These are phyloP conservation scores for Heliangelus exortis DNA, from an alignment of 2,797 vertebrate genomes.

Conservation along the genomic window DNA sequence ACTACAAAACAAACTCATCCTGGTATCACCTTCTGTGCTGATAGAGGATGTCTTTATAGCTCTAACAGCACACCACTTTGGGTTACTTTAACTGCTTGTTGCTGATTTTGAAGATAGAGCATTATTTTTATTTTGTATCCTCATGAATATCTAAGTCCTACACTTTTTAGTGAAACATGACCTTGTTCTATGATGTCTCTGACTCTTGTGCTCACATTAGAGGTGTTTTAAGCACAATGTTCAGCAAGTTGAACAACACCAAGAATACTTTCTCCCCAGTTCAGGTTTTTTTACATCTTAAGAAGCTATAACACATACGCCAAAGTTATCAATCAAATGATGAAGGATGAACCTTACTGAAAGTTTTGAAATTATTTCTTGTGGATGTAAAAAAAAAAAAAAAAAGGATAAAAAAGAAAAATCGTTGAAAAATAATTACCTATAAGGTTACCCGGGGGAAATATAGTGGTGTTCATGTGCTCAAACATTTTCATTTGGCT, in stretches of 20 bases:
- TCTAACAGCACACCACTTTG: not conserved
- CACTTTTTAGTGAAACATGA: not conserved
- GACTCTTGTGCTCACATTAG: not conserved
- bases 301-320: not conserved
- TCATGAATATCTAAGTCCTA: not conserved
- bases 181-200: not conserved
- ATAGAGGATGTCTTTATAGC: not conserved
- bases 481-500: not conserved
- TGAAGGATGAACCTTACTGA: not conserved
- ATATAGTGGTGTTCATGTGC: not conserved
- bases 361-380: not conserved
- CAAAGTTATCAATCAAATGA: not conserved
- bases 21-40: not conserved
- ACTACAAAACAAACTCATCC: not conserved
- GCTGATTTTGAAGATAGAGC: not conserved
- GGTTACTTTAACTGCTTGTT: not conserved
- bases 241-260: not conserved
- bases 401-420: too few relatives aligned
- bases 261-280: accelerated
- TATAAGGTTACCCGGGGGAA: not conserved
- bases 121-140: not conserved
- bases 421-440: too few relatives aligned
- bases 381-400: not conserved
- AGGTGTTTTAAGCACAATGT: not conserved
- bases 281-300: not conserved